These are phyloP conservation scores for Fistularia commersonii DNA, from an alignment of 2,797 vertebrate genomes.

Conservation along the genomic window DNA sequence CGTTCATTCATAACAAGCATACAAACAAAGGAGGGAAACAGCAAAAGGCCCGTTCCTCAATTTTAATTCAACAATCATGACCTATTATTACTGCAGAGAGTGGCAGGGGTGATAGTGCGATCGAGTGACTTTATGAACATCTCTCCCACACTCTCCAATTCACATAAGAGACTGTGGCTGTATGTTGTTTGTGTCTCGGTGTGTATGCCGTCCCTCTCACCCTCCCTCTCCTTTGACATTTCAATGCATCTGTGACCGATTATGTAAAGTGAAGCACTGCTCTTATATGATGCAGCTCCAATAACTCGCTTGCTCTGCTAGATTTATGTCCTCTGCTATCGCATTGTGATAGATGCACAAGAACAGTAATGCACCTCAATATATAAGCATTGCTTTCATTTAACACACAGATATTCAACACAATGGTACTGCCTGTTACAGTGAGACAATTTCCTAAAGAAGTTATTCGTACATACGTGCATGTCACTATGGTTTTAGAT, in stretches of 20 bases:
- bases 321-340: constrained; percentile 72
- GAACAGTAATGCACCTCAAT: constrained; percentile 59
- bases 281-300: constrained; percentile 67
- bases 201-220: constrained; percentile 32
- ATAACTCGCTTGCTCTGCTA: constrained; percentile 65
- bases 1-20: neutral
- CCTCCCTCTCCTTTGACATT: constrained; percentile 67
- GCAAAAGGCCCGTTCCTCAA: neutral
- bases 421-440: constrained; percentile 20
- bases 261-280: constrained; percentile 79
- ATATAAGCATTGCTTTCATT: constrained; percentile 49
- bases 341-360: constrained; percentile 64
- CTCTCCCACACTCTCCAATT: constrained; percentile 8
- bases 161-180: constrained; percentile 41
- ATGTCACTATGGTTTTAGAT: constrained; percentile 71
- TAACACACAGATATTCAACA: constrained; percentile 11
- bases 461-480: constrained; percentile 18
- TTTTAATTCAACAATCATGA: too few relatives aligned
- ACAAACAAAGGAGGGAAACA: neutral
- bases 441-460: too few relatives aligned
- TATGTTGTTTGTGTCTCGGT: constrained; percentile 53
- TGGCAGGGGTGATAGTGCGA: too few relatives aligned
- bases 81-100: too few relatives aligned
- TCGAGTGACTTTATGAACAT: too few relatives aligned
- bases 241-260: constrained; percentile 77